Evolutionary conservation across 2,888 invertebrate genomes (phyloP), one percentile per base, ranked within the genome.

Genomic region (Horisme vitalbata): DNA sequence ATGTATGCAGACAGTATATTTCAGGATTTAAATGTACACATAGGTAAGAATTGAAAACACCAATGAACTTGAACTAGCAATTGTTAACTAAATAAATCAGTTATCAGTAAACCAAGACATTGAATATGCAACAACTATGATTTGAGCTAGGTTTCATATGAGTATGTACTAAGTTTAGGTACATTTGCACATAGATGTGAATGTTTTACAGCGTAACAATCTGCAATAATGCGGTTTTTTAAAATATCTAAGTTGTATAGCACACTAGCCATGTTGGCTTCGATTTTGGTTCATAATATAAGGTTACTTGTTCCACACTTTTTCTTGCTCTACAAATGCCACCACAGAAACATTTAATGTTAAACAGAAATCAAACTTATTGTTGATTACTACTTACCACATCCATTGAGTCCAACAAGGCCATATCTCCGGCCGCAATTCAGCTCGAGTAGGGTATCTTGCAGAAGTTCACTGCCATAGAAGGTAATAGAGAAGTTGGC

Each of bases 391-490:
- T n/a, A 80, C 92, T 69, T 84, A 91, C 99, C 99, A 79, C 97
- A 96, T 60, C 99, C 99, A 83, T 99, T 99, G n/a, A 97, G 91
- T 38, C 99, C 99, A 61, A 99, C 93, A 6, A 99, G 91, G 62
- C 99, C 99, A 79, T 99, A 99, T 63, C 99, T 93, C 57, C 99
- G 92, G 0, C 99, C 99, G 81, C 97, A 97, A 90, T 99, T 99
- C 83, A 99, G 92, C 88, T 99, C 99, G 18, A 99, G 91, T 82
- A 96, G 93, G 1, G 99, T 98, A 79, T 99, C 99, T 73, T 96
- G 96, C 41, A 99, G 92, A 62, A 99, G 91, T 86, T 99, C 99
- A 68, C 95, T 94, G 51, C 99, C 99, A 75, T 99, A 99, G 90
- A 99, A 99, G 31, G 98, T 99, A 63, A 99, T 96, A 21, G 99